Evolutionary conservation across 2,797 vertebrate genomes (phyloP).

Genomic region (Eulemur rubriventer): DNA sequence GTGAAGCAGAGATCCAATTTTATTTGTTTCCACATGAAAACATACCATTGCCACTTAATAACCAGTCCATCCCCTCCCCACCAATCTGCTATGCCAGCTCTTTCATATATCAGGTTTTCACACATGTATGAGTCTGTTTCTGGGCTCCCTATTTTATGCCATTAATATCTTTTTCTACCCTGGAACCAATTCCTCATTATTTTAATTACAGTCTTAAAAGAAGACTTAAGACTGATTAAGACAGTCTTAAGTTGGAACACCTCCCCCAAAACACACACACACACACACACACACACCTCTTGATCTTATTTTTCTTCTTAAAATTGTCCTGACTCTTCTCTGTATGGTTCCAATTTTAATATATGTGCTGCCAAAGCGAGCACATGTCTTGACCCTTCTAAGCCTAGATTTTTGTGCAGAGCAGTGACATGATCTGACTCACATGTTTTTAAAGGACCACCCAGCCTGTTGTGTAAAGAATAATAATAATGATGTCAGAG

Average conservation of each 20-base stretch:
- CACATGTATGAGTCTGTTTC: neutral
- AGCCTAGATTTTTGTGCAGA: neutral
- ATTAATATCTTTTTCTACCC: neutral
- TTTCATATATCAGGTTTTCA: neutral
- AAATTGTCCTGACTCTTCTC: neutral
- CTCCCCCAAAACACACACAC: neutral
- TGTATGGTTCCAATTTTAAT: too few relatives aligned
- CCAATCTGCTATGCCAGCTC: neutral
- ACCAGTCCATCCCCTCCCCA: neutral
- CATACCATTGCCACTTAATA: neutral
- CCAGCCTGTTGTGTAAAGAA: neutral
- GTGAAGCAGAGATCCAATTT: neutral
- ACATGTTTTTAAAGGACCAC: neutral
- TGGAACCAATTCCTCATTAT: neutral
- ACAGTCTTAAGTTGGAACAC: neutral
- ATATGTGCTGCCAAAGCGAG: too few relatives aligned
- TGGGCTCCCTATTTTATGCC: neutral
- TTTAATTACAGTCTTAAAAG: neutral
- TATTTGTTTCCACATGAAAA: neutral
- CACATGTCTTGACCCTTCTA: neutral
- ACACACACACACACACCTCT: neutral
- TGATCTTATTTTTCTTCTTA: neutral
- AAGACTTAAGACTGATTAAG: neutral
- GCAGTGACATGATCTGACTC: neutral
- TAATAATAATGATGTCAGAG: neutral